Percentiles rank a stretch among this genome's conserved stretches.
These are phyloP conservation scores for Chiroxiphia lanceolata DNA, from an alignment of 2,797 vertebrate genomes.

Conservation along the genomic window DNA sequence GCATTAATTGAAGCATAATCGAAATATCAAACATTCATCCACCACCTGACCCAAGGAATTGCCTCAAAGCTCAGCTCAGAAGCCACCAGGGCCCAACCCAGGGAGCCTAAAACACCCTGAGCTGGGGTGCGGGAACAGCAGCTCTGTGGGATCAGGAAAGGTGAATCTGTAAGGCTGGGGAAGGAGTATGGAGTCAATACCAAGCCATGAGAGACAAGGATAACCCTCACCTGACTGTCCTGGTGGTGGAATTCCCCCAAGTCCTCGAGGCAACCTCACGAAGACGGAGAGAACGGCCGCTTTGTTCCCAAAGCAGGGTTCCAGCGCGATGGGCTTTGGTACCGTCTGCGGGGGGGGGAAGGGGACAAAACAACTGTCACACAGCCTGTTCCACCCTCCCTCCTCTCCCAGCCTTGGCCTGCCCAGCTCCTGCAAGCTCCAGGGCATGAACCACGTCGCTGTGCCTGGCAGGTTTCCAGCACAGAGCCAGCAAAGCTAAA, in stretches of 20 bases:
- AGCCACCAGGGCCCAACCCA: background rate
- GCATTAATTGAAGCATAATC: background rate
- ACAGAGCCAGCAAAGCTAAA: background rate
- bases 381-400: background rate
- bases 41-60: background rate
- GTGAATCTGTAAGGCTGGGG: background rate
- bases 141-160: background rate
- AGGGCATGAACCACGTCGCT: background rate
- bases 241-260: slow-evolving; percentile 93
- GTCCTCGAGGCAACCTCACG: slow-evolving; percentile 91
- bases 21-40: background rate
- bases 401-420: background rate
- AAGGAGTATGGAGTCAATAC: background rate
- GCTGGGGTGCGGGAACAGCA: background rate
- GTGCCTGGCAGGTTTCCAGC: background rate
- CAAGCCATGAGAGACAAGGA: background rate
- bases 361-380: background rate
- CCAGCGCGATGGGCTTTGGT: slow-evolving; percentile 94
- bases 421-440: background rate
- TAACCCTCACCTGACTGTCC: slow-evolving; percentile 91
- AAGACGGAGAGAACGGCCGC: slow-evolving; percentile 96
- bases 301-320: slow-evolving; percentile 97
- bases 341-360: slow-evolving; percentile 78
- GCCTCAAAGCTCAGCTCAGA: background rate
- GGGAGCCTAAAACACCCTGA: background rate